Percentiles rank a stretch among this genome's conserved stretches.
Conservation (phyloP, 2,888 invertebrate species). For the Diplolepis rosae region DNA sequence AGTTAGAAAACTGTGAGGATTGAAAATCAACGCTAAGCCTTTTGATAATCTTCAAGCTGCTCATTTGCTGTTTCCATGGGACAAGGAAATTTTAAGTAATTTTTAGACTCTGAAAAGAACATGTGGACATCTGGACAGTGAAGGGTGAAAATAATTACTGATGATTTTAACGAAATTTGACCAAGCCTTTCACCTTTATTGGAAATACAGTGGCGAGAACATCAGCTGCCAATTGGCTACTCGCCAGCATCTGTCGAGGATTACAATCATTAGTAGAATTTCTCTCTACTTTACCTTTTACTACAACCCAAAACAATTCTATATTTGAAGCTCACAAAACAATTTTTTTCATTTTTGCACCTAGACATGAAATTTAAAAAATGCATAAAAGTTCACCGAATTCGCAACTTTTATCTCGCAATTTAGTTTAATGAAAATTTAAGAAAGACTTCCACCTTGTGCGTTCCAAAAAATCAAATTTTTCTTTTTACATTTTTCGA, state of each 20-base stretch:
- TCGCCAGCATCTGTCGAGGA: slow-evolving; percentile 48
- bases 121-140: slow-evolving; percentile 36
- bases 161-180: slow-evolving; percentile 48
- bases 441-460: too few species aligned
- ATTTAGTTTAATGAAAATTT: not conserved
- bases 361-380: too few species aligned
- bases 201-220: too few species aligned
- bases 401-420: too few species aligned
- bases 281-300: not conserved
- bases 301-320: too few species aligned
- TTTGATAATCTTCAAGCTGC: not conserved
- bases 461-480: too few species aligned
- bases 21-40: not conserved
- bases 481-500: too few species aligned
- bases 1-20: too few species aligned
- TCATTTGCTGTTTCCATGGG: not conserved
- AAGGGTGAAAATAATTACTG: slow-evolving; percentile 48
- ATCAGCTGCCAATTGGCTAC: slow-evolving; percentile 12
- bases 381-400: too few species aligned
- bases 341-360: too few species aligned
- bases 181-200: not conserved
- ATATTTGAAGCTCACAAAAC: too few species aligned
- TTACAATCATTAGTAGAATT: slow-evolving; percentile 42
- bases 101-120: not conserved
- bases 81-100: not conserved